Base-by-base conservation (phyloP, 2,888 invertebrate species). In the Mechanitis messenoides region DNA sequence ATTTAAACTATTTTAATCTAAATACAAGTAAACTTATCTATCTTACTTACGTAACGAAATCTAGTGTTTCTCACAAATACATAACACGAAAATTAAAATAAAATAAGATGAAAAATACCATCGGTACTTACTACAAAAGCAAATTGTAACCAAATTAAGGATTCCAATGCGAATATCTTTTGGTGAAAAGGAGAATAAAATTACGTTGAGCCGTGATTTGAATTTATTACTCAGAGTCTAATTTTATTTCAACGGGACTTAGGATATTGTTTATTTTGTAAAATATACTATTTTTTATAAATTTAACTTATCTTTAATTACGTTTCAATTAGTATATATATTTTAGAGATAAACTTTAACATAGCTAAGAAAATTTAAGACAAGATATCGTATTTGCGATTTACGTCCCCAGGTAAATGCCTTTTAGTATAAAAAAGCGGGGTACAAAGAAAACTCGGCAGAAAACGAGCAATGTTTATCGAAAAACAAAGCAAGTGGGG, bases 201-300 rank as follows among this genome's bases (percentile, higher is more conserved):
- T 85, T 85, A 84, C 81, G 79, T 77, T 77, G 77, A 73, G 79
- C 76, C 84, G 85, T 87, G 87, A 89, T 89, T 88, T 87, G 87
- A 87, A 88, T 87, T 87, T 87, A 87, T 87, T 86, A 83, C 85
- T 78, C 79, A 72, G 76, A 81, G 81, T 84, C 84, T 87, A 86
- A 87, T 87, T 87, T 87, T 86, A 85, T 87, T 87, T 86, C 76
- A 74, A 75, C 70, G 75, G 73, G 76, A 73, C 77, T 70, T 72
- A 72, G 75, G 75, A 78, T 81, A 77, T 77, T 72, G 77, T 81
- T 82, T 79, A 72, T 72, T 50, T 7, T 50, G 50, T 31, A 50
- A 50, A 31, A 9, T 28, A 31, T 50, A 31, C 31, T 50, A 28
- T 50, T 50, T 50, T 42, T 42, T 42, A 42, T 42, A 4, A 7